Conservation (phyloP, 2,113 vertebrate species). For the Cepphus grylle region DNA sequence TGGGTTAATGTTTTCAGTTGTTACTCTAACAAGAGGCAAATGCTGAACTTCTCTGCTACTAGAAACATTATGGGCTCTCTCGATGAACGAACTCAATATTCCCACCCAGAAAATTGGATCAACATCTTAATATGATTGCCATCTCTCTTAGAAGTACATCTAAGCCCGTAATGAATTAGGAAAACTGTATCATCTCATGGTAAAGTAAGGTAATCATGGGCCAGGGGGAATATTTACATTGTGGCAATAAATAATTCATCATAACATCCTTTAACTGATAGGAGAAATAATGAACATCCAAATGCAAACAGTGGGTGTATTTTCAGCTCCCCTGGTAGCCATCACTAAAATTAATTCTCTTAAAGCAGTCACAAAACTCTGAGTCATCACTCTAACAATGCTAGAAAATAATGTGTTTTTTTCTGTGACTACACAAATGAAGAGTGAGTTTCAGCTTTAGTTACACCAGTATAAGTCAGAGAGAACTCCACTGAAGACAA, state of each 20-base stretch:
- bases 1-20: conserved; percentile 52
- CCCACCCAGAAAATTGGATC: neutral
- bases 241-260: neutral
- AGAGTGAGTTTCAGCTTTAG: neutral
- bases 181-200: neutral
- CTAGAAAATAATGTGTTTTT: neutral
- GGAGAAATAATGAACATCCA: neutral
- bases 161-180: neutral
- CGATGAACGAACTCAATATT: neutral
- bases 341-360: neutral
- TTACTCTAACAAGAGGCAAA: conserved; percentile 55
- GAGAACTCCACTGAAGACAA: neutral
- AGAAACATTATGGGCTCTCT: neutral
- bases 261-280: neutral
- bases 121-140: neutral
- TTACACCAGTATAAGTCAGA: neutral
- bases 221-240: neutral
- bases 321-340: neutral
- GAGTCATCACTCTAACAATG: neutral
- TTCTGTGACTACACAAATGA: neutral
- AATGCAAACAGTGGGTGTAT: neutral
- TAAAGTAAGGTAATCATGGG: neutral
- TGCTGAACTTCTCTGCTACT: conserved; percentile 35
- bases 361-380: neutral
- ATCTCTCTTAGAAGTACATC: neutral